Percentiles rank a stretch among this genome's conserved stretches.
phyloP scores from a whole-genome alignment of 2,113 vertebrate species.

The Ciconia boyciana region DNA sequence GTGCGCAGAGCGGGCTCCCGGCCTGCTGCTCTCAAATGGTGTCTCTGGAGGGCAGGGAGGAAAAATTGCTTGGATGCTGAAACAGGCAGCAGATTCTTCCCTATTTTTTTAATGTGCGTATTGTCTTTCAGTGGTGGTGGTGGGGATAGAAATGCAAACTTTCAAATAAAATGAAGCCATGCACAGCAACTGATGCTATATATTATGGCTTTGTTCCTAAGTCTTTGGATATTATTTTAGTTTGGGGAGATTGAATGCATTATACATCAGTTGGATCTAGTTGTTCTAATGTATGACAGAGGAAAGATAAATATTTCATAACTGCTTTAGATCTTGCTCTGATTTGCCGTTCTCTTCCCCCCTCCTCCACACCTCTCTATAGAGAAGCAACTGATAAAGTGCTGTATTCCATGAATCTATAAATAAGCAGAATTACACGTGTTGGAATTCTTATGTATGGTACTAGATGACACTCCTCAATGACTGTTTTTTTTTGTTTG shows the following conservation, averaged over 20 bases:
- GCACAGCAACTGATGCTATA: fast-evolving
- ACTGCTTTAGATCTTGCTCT: background rate
- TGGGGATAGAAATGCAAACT: background rate
- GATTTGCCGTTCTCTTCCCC: background rate
- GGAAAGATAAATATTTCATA: constrained; percentile 36
- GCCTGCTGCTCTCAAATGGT: constrained; percentile 63
- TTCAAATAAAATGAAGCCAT: background rate
- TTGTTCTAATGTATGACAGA: background rate
- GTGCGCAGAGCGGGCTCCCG: constrained; percentile 76
- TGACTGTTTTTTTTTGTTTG: background rate
- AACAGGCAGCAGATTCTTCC: background rate
- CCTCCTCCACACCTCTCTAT: background rate
- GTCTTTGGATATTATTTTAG: background rate
- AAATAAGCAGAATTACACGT: background rate
- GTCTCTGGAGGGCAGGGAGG: constrained; percentile 46
- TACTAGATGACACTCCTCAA: background rate
- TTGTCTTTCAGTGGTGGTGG: background rate
- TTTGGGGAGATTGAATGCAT: background rate
- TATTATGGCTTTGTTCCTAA: background rate
- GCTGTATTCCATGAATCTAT: background rate
- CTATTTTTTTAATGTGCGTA: background rate
- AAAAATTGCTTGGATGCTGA: background rate
- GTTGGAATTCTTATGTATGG: background rate
- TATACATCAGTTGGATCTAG: background rate
- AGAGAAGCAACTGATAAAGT: background rate